These are phyloP conservation scores for Semaprochilodus insignis DNA, from an alignment of 2,797 vertebrate genomes.

Conservation along the genomic window DNA sequence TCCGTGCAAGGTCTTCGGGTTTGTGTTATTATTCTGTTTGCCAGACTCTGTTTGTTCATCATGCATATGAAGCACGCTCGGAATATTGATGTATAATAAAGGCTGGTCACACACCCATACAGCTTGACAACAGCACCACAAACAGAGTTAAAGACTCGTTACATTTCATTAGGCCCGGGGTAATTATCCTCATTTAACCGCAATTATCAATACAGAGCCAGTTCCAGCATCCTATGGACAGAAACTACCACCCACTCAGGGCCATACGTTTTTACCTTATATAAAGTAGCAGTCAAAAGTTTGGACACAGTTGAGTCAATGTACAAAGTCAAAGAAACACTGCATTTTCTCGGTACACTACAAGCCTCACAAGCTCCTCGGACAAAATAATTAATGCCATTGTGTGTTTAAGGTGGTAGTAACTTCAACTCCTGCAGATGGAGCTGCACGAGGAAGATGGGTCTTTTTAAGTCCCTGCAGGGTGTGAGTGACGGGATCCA, in stretches of 20 bases:
- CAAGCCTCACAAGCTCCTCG: too few relatives aligned
- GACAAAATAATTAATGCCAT: too few relatives aligned
- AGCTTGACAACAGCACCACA: neutral
- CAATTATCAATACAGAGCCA: neutral
- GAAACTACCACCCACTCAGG: neutral
- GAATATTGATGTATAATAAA: neutral
- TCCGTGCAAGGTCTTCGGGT: neutral
- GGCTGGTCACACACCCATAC: neutral
- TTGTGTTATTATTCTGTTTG: neutral
- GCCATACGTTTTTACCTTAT: neutral
- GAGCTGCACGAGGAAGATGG: too few relatives aligned
- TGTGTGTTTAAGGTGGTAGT: too few relatives aligned
- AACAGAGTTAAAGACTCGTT: constrained; percentile 3
- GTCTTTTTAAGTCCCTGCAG: too few relatives aligned
- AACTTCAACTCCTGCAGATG: too few relatives aligned
- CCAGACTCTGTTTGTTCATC: neutral
- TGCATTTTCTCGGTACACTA: too few relatives aligned
- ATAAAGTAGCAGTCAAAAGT: neutral
- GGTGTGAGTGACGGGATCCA: too few relatives aligned
- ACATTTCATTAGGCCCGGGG: neutral
- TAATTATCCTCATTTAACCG: neutral
- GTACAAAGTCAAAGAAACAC: too few relatives aligned
- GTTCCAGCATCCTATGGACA: neutral
- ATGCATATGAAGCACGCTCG: neutral
- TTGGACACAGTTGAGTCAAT: too few relatives aligned